Evolutionary conservation across 2,888 invertebrate genomes (phyloP), one percentile per base, ranked within the genome.

Genomic region (Acleris emargana): DNA sequence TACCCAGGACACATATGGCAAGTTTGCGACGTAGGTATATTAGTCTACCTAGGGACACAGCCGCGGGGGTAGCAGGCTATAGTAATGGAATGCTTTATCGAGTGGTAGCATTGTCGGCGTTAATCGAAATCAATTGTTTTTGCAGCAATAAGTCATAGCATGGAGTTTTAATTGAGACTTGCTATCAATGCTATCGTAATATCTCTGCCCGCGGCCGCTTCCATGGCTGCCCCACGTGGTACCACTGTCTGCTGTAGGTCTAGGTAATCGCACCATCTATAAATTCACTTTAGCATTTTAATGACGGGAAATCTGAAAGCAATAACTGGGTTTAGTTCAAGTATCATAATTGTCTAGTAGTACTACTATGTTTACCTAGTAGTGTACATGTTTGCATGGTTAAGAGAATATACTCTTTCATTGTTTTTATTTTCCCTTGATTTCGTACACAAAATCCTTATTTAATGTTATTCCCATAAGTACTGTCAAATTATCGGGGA

Each of bases 111-210:
- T 83, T 84, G 84, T 81, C 79, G 84, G 84, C 84, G 83, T 86
- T 89, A 90, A 90, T 90, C 84, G 87, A 89, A 88, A 85, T 84
- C 90, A 88, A 91, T 91, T 91, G 91, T 90, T 91, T 91, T 86
- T 80, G 78, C 74, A 59, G 81, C 85, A 76, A 83, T 91, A 91
- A 90, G 77, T 90, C 88, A 87, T 84, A 28, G 75, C 76, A 78
- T 77, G 73, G 77, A 76, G 76, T 81, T 86, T 90, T 90, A 90
- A 90, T 91, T 89, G 87, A 88, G 86, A 80, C 81, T 86, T 66
- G 55, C 66, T 66, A 66, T 66, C 66, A 81, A 82, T 78, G 78
- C 79, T 81, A 79, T 82, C 77, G 77, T 83, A 76, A 66, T 78
- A 79, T 82, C 78, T 75, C 70, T 69, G 82, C 88, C 80, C 73